Evolutionary conservation across 2,888 invertebrate species (phyloP), one percentile per base, ranked within the genome.

Genomic region (Melinaea marsaeus): DNA sequence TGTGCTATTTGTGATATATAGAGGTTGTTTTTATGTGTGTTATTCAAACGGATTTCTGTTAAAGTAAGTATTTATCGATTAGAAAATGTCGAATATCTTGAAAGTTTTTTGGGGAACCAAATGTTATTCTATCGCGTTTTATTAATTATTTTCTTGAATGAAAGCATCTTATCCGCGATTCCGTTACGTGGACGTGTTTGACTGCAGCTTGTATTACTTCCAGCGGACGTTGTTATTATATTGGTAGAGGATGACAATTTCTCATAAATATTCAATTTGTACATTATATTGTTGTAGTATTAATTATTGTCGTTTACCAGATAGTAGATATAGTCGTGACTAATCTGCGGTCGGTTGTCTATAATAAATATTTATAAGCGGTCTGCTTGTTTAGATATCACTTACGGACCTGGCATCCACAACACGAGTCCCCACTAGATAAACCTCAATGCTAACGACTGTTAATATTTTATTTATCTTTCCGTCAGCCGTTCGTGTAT

Each of bases 101-200:
- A 63, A 69, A 69, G 57, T 69, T 68, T 66, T 58, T 57, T 62
- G 68, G 61, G 61, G 62, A 51, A 34, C 37, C 57, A 54, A 56
- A 58, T 32, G 55, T 59, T 65, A 60, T 60, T 58, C 58, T 63
- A 68, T 77, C 33, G 57, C 55, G 54, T 64, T 55, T 62, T 58
- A 67, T 70, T 65, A 66, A 67, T 70, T 67, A 61, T 61, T 61
- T 62, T 56, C 72, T 72, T 71, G 67, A 75, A 74, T 74, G 81
- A 83, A 83, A 83, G 79, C 82, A 79, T 78, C 79, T 79, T 77
- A 77, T 74, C 74, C 75, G 71, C 70, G 67, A 83, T 84, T 84
- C 86, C 87, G 87, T 87, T 86, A 87, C 75, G 79, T 77, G 79
- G 86, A 86, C 85, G 82, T 74, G 85, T 79, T 77, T 80, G 79